A percentile compares a stretch with the other conserved stretches of the same genome.
These are phyloP conservation scores for Acomys russatus DNA, from an alignment of 2,797 vertebrate species.

Conservation along the genomic window DNA sequence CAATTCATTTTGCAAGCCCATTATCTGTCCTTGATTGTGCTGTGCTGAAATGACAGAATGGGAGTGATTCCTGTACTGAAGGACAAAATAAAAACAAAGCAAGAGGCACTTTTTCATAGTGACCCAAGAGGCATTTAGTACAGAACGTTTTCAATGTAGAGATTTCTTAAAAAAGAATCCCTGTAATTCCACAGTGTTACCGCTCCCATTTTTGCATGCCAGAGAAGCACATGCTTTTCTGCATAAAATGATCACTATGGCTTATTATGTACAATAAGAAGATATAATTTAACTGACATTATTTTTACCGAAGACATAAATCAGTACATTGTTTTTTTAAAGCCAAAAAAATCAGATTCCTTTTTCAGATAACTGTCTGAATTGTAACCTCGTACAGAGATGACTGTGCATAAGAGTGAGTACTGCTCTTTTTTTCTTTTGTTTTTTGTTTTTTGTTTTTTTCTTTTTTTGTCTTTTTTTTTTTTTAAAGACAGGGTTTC, in stretches of 20 bases:
- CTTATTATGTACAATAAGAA: constrained; percentile 17
- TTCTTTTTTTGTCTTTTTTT: too few species aligned
- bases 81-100: neutral
- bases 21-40: neutral
- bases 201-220: constrained; percentile 1
- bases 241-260: constrained; percentile 14
- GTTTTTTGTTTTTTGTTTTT: too few species aligned
- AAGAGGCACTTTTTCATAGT: neutral
- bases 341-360: neutral
- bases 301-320: constrained; percentile 45
- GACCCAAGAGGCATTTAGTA: constrained; percentile 6
- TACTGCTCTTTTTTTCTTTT: too few species aligned
- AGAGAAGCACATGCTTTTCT: neutral
- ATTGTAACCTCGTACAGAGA: constrained; percentile 8
- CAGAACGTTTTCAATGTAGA: constrained; percentile 16
- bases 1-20: neutral
- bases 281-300: constrained; percentile 22
- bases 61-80: neutral
- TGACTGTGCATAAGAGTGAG: neutral
- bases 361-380: constrained; percentile 40
- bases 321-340: neutral
- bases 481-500: too few species aligned
- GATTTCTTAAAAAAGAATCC: constrained; percentile 24
- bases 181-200: neutral
- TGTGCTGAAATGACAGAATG: constrained; percentile 10